These are phyloP conservation scores for Hypanus sabinus DNA, from an alignment of 2,113 vertebrate genomes.

Conservation along the genomic window DNA sequence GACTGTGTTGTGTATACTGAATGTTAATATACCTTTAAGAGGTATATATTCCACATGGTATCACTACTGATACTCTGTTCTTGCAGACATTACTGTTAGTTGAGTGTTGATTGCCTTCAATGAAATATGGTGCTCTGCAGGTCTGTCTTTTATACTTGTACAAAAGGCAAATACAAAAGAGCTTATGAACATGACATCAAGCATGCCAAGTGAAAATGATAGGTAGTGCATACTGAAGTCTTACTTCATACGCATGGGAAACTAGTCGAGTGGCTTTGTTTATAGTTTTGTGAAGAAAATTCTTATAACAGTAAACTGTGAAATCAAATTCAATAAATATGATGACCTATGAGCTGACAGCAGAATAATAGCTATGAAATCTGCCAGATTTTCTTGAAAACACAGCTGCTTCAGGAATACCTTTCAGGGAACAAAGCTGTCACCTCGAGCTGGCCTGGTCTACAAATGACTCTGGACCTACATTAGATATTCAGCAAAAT, in stretches of 20 bases:
- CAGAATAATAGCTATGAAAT: background rate
- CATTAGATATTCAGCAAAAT: background rate
- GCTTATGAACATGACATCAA: background rate
- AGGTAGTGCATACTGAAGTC: background rate
- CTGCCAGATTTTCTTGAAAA: background rate
- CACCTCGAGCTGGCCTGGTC: background rate
- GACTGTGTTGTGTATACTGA: too few species aligned
- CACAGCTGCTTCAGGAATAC: background rate
- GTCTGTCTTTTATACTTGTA: too few species aligned
- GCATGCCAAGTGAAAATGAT: background rate
- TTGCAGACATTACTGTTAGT: too few species aligned
- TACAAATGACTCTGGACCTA: background rate
- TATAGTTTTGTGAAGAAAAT: background rate
- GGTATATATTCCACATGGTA: too few species aligned
- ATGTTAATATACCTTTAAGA: too few species aligned
- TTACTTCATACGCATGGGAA: background rate
- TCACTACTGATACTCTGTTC: too few species aligned
- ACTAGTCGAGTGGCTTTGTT: background rate
- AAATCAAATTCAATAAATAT: background rate
- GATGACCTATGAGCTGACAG: background rate
- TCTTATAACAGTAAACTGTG: background rate
- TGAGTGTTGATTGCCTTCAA: too few species aligned
- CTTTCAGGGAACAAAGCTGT: background rate
- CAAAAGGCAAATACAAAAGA: too few species aligned
- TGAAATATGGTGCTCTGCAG: too few species aligned